phyloP scores from a whole-genome alignment of 2,888 invertebrate genomes.

The Lissonota sp. region DNA sequence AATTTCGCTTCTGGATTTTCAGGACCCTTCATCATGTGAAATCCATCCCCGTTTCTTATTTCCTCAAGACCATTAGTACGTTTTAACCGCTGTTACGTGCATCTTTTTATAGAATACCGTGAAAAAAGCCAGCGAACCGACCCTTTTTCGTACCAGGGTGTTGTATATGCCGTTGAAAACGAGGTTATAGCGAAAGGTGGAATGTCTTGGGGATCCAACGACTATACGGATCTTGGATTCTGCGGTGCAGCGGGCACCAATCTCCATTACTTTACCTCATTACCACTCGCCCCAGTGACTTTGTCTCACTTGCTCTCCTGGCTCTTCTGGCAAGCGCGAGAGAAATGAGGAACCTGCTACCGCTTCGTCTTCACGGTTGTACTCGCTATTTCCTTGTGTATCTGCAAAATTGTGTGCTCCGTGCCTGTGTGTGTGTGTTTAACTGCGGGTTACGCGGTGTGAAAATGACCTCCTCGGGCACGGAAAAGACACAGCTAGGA shows the following conservation, averaged over 20 bases:
- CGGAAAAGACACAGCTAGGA: constrained; percentile 8
- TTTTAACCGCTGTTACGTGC: too few relatives aligned
- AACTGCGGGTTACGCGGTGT: constrained; percentile 49
- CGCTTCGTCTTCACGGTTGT: constrained; percentile 54
- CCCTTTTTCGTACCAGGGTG: constrained; percentile 23
- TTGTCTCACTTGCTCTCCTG: constrained; percentile 33
- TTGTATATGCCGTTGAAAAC: constrained; percentile 31
- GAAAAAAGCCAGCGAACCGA: constrained; percentile 19
- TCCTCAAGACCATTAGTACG: too few relatives aligned
- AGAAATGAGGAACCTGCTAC: constrained; percentile 50
- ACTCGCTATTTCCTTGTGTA: not conserved
- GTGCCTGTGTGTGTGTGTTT: constrained; percentile 33
- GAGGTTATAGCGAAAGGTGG: constrained; percentile 38
- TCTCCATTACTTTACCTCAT: constrained; percentile 80
- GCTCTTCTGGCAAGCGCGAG: constrained; percentile 36
- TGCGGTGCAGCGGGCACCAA: constrained; percentile 71
- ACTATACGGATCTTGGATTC: constrained; percentile 59
- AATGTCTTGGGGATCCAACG: constrained; percentile 52
- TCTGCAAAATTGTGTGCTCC: not conserved
- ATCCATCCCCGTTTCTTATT: too few relatives aligned
- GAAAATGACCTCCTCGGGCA: constrained; percentile 44
- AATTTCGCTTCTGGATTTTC: not conserved
- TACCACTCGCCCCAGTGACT: constrained; percentile 66
- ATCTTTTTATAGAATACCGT: constrained; percentile 8
- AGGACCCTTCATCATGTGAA: too few relatives aligned